These are phyloP conservation scores for Tor tambroides DNA, from an alignment of 2,113 vertebrate genomes.

Conservation along the genomic window DNA sequence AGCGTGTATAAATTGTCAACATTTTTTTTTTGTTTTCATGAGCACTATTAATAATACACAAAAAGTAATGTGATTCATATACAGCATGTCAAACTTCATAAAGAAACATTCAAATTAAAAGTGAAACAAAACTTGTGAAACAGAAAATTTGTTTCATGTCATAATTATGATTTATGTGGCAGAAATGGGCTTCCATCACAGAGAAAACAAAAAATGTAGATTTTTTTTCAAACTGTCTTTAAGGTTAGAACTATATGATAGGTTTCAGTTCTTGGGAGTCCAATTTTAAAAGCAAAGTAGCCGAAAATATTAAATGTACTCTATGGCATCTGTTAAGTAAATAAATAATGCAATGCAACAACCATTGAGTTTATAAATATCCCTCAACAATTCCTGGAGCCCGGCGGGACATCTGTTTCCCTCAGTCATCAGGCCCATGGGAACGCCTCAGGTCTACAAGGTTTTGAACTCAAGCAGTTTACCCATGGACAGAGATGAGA, in stretches of 20 bases:
- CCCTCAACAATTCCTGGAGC: constrained; percentile 52
- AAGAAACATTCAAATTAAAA: no score
- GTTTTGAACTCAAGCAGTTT: constrained; percentile 35
- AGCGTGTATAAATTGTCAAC: no score
- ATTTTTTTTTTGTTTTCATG: no score
- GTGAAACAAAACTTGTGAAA: no score
- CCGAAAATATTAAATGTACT: background rate
- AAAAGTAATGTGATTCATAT: no score
- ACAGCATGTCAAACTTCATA: no score
- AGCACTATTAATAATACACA: no score
- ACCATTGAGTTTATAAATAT: constrained; percentile 57
- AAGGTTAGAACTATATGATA: background rate
- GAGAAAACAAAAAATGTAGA: no score
- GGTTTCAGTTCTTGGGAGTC: background rate
- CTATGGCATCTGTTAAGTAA: constrained; percentile 46
- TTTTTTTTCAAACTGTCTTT: background rate
- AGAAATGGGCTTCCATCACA: background rate
- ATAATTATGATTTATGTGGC: background rate
- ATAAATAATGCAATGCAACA: constrained; percentile 54
- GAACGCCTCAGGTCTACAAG: constrained; percentile 39
- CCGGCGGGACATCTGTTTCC: constrained; percentile 54
- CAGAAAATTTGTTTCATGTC: no score
- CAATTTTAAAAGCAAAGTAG: background rate
- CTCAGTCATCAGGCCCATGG: constrained; percentile 47
- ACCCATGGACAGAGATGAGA: constrained; percentile 43